Evolutionary conservation across 1,140 invertebrate species (phyloP), one percentile per base, ranked within the genome.

Genomic region (Acromyrmex charruanus): DNA sequence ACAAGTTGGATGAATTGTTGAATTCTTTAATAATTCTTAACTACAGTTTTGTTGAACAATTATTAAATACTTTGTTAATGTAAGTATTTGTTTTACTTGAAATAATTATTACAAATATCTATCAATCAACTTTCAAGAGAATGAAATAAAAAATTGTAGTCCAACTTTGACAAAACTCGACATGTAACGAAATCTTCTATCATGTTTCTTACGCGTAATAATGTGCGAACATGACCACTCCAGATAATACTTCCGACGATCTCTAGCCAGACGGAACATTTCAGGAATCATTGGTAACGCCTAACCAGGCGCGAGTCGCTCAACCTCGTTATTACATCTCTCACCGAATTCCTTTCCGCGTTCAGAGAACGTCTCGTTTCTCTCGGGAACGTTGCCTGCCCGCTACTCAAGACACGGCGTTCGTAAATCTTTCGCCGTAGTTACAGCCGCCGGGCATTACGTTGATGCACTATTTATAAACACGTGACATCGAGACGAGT

Each of bases 381-480:
- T 51, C 53, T 55, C 31, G 87, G 35, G 61, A 44, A 80, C 61
- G 44, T 63, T 63, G 77, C 68, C 25, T 28, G 28, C 55, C 14
- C 55, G 39, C 68, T 82, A 82, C 86, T 49, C 39, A 12, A 51
- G 21, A 35, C 87, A 90, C 87, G 86, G 85, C 80, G 87, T 93
- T 88, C 92, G 94, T 94, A 94, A 94, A 94, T 95, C 92, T 94
- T 92, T 93, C 92, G 88, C 39, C 88, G 91, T 88, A 89, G 92
- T 92, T 93, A 92, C 87, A 93, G 91, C 89, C 92, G 92, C 86
- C 88, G 65, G 74, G 92, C 89, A 93, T 94, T 94, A 94, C 93
- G 94, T 94, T 94, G 94, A 94, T 92, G 92, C 90, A 93, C 94
- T 95, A 95, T 95, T 95, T 95, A 95, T 95, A 95, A 94, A 94